Percentiles rank a stretch among this genome's conserved stretches.
These are phyloP conservation scores for Pseudanteris insignis DNA, from an alignment of 2,888 invertebrate species.

Conservation along the genomic window DNA sequence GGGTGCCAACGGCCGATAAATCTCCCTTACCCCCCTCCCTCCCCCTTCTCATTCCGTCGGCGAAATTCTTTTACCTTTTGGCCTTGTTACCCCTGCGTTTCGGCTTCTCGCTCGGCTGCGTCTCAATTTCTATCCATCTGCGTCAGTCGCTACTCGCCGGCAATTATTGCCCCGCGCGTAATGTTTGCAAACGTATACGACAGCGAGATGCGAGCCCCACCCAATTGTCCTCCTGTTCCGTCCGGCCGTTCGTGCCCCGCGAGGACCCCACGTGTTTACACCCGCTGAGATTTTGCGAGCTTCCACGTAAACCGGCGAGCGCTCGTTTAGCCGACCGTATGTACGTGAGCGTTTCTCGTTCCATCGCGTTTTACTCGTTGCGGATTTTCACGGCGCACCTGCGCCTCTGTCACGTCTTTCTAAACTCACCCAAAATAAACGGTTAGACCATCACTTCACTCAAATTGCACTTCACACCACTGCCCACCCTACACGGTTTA, in stretches of 20 bases:
- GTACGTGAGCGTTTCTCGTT: background rate
- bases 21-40: conserved; percentile 11
- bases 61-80: conserved; percentile 32
- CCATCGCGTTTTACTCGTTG: conserved; percentile 1
- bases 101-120: conserved; percentile 24
- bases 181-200: conserved; percentile 63
- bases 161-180: conserved; percentile 63
- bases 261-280: conserved; percentile 32
- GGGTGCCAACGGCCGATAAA: conserved; percentile 19
- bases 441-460: too few species aligned
- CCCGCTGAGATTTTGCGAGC: conserved; percentile 34
- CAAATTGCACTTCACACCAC: too few species aligned
- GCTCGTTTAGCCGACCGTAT: conserved; percentile 5
- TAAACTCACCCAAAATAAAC: too few species aligned
- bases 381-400: background rate
- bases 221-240: background rate
- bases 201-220: conserved; percentile 47
- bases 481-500: too few species aligned
- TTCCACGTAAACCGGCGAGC: conserved; percentile 8
- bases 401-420: background rate
- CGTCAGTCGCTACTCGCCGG: conserved; percentile 49
- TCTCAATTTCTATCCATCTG: conserved; percentile 28
- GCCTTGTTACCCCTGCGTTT: conserved; percentile 18
- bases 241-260: conserved; percentile 2
- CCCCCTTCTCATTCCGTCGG: too few species aligned